phyloP scores from a whole-genome alignment of 2,888 invertebrate genomes.

The Caenorhabditis virilis region DNA sequence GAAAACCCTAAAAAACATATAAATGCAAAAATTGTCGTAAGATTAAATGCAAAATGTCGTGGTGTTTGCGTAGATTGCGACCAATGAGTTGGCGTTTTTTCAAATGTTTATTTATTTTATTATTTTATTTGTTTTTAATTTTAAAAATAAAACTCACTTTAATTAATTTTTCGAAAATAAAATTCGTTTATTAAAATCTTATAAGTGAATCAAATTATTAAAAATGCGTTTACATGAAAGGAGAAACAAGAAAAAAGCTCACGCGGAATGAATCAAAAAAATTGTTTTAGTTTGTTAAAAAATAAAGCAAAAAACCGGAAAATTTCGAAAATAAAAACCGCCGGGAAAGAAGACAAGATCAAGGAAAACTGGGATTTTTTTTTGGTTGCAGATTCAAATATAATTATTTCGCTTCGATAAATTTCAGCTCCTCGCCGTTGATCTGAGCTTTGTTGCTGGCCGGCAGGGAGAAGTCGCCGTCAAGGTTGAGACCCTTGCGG shows the following conservation, averaged over 20 bases:
- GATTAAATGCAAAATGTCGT: too few species aligned
- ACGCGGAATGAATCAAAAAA: background rate
- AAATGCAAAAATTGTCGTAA: too few species aligned
- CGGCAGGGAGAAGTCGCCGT: slow-evolving; percentile 33
- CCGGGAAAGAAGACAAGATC: too few species aligned
- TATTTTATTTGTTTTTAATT: background rate
- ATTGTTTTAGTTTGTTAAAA: too few species aligned
- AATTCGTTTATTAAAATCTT: background rate
- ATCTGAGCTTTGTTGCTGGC: slow-evolving; percentile 6
- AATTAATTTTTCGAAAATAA: background rate
- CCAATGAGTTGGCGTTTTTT: too few species aligned
- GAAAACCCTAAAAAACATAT: too few species aligned
- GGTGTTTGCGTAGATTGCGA: too few species aligned
- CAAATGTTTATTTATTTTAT: too few species aligned
- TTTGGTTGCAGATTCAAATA: too few species aligned
- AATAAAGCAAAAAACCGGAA: too few species aligned
- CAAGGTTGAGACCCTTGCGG: slow-evolving; percentile 37
- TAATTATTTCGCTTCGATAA: slow-evolving; percentile 44
- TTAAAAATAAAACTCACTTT: background rate
- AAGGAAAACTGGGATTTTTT: too few species aligned
- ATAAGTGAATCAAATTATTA: background rate
- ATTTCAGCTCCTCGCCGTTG: slow-evolving; percentile 56
- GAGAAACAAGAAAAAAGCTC: background rate
- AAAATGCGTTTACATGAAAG: background rate
- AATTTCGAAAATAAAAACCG: too few species aligned